Conservation (phyloP, 2,113 vertebrate species). For the Chlamydotis undulata region DNA sequence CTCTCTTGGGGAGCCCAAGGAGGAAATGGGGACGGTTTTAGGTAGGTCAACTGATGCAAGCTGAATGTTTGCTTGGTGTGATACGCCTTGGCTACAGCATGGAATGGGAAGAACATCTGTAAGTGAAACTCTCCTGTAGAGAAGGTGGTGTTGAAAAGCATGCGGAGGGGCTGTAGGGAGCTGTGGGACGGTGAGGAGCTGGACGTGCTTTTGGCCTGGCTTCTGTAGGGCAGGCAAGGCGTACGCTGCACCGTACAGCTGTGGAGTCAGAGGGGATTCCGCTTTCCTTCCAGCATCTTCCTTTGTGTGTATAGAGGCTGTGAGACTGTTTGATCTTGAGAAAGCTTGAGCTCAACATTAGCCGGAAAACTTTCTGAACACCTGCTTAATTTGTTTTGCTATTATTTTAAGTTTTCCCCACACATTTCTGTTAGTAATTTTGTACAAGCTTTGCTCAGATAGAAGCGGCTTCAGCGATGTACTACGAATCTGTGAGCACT, state of each 20-base stretch:
- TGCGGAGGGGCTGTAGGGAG: neutral
- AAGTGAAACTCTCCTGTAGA: neutral
- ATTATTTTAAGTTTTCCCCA: neutral
- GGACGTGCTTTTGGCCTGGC: neutral
- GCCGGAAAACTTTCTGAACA: neutral
- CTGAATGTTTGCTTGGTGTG: neutral
- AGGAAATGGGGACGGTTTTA: neutral
- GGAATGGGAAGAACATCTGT: neutral
- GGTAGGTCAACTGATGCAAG: neutral
- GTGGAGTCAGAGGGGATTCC: neutral
- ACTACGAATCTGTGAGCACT: neutral
- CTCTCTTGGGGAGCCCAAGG: neutral
- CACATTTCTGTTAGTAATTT: neutral
- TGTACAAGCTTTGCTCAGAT: neutral
- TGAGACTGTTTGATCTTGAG: neutral
- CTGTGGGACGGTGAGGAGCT: neutral
- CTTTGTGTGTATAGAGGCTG: neutral
- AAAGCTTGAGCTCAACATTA: neutral
- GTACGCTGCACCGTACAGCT: fast-evolving
- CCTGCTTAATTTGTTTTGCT: neutral
- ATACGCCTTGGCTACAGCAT: neutral
- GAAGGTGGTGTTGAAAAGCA: neutral
- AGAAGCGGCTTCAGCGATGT: neutral
- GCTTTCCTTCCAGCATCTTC: neutral
- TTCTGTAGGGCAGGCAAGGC: neutral